Evolutionary conservation across 2,888 invertebrate species (phyloP).

Genomic region (Amphipoea oculea): DNA sequence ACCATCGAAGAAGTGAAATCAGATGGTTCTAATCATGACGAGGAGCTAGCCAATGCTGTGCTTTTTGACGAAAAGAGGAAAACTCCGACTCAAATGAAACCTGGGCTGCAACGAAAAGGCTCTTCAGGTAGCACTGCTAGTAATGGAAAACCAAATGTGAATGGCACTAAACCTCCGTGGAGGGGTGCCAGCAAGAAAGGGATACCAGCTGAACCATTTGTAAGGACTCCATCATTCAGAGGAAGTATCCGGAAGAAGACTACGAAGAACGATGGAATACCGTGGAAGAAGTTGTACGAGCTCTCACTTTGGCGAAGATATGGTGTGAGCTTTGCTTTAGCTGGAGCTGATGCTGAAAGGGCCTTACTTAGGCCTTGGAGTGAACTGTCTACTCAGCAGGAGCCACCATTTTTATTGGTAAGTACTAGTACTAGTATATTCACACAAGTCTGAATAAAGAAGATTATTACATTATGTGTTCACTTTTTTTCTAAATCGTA

Average conservation of each 20-base stretch:
- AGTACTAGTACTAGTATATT: conserved; percentile 69
- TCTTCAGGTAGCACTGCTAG: conserved; percentile 76
- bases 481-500: background rate
- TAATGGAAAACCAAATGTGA: conserved; percentile 77
- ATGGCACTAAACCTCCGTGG: conserved; percentile 87
- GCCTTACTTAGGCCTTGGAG: conserved; percentile 84
- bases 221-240: conserved; percentile 83
- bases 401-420: conserved; percentile 80
- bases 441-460: background rate
- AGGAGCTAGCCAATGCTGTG: conserved; percentile 81
- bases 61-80: conserved; percentile 85
- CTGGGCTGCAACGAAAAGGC: conserved; percentile 78
- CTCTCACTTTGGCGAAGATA: conserved; percentile 90
- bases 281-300: conserved; percentile 90
- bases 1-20: conserved; percentile 89
- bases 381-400: conserved; percentile 82
- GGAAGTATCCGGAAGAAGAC: conserved; percentile 86
- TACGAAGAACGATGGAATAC: conserved; percentile 82
- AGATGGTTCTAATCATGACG: conserved; percentile 83
- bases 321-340: conserved; percentile 85
- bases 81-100: conserved; percentile 75
- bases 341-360: conserved; percentile 85
- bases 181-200: conserved; percentile 83
- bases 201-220: conserved; percentile 79
- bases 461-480: background rate